Evolutionary conservation across 2,888 invertebrate species (phyloP), one percentile per base, ranked within the genome.

Genomic region (Thumatha senex): DNA sequence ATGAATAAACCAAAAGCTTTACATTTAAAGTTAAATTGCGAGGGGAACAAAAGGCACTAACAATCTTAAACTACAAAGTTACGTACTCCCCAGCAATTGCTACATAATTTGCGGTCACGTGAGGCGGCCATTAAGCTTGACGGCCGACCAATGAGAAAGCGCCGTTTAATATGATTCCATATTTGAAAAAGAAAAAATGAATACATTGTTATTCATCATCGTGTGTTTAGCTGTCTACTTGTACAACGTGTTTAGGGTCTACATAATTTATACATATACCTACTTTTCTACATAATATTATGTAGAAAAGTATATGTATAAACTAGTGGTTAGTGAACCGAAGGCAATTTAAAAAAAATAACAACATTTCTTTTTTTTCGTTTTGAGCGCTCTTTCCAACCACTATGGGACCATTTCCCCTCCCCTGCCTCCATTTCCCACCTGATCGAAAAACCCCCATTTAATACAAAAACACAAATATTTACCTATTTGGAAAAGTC

Each of bases 81-180:
- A 80, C 70, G 75, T 76, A 71, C 74, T 67, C 79, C 78, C 74
- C 66, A 71, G 74, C 82, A 80, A 84, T 85, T 81, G 82, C 82
- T 77, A 72, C 76, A 81, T 81, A 85, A 86, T 88, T 88, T 88
- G 89, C 78, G 88, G 90, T 91, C 91, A 90, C 91, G 89, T 85
- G 82, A 92, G 78, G 70, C 82, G 70, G 82, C 86, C 89, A 90
- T 92, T 92, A 92, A 75, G 63, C 62, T 68, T 56, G 62, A 56
- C 66, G 64, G 62, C 57, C 78, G 75, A 65, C 91, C 91, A 91
- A 92, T 90, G 73, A 76, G 79, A 81, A 77, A 73, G 74, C 82
- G 67, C 63, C 73, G 60, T 82, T 87, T 87, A 88, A 90, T 90
- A 76, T 78, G 80, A 76, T 85, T 82, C 81, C 77, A 78, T 84